phyloP scores from a whole-genome alignment of 2,888 invertebrate species.

The Drosophila flavopinicola region DNA sequence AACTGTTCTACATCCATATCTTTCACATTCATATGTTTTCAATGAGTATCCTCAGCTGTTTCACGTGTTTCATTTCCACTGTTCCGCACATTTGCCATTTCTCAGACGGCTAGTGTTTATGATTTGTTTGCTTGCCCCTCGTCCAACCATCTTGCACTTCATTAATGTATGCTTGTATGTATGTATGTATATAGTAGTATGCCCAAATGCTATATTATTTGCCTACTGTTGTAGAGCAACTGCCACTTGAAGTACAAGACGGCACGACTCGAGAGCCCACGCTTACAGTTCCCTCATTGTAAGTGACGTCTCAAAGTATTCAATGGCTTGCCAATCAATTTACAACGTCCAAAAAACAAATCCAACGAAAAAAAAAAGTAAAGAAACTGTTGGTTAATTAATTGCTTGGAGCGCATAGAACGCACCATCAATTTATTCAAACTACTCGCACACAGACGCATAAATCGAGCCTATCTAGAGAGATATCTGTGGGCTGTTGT shows the following conservation, averaged over 20 bases:
- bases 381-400: constrained; percentile 67
- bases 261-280: constrained; percentile 30
- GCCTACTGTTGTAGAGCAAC: constrained; percentile 17
- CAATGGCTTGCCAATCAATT: constrained; percentile 53
- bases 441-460: constrained; percentile 41
- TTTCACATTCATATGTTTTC: background rate
- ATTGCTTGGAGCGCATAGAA: constrained; percentile 66
- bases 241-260: constrained; percentile 23
- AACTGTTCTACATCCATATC: background rate
- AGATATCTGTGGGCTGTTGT: constrained; percentile 4
- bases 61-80: background rate
- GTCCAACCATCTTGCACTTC: constrained; percentile 8
- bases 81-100: background rate
- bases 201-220: constrained; percentile 26
- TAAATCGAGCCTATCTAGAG: constrained; percentile 22
- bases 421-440: constrained; percentile 67
- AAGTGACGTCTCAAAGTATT: constrained; percentile 26
- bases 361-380: constrained; percentile 5
- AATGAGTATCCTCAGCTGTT: too few relatives aligned
- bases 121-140: background rate
- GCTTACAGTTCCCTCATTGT: constrained; percentile 25
- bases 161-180: constrained; percentile 19
- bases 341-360: constrained; percentile 33
- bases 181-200: too few relatives aligned
- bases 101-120: background rate